Evolutionary conservation across 2,888 invertebrate species (phyloP).

Genomic region (Tuberolachnus salignus): DNA sequence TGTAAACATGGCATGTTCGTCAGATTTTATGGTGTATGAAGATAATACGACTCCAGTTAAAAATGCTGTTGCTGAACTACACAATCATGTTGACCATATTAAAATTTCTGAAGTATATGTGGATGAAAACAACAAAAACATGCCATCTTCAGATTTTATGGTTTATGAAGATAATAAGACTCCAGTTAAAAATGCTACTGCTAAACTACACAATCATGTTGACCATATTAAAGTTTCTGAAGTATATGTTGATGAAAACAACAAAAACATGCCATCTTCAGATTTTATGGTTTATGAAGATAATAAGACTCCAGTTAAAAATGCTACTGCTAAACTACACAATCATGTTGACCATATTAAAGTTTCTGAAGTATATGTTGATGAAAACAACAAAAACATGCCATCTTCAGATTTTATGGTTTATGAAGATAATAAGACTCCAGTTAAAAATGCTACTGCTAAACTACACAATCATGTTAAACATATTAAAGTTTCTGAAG

Average conservation of each 20-base stretch:
- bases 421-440: conserved; percentile 20
- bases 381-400: background rate
- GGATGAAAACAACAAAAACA: background rate
- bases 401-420: conserved; percentile 4
- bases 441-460: background rate
- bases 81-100: background rate
- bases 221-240: background rate
- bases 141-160: background rate
- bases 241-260: background rate
- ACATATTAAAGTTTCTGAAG: background rate
- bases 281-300: no score
- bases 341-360: background rate
- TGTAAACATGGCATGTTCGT: no score
- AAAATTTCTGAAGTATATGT: background rate
- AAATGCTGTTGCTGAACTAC: background rate
- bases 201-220: background rate
- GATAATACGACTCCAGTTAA: background rate
- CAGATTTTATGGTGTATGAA: no score
- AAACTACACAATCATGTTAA: background rate
- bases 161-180: conserved; percentile 29
- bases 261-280: no score
- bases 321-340: background rate
- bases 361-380: conserved; percentile 3
- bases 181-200: background rate
- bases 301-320: background rate